These are phyloP conservation scores for Lophotis ruficrista DNA, from an alignment of 2,113 vertebrate species.

Conservation along the genomic window DNA sequence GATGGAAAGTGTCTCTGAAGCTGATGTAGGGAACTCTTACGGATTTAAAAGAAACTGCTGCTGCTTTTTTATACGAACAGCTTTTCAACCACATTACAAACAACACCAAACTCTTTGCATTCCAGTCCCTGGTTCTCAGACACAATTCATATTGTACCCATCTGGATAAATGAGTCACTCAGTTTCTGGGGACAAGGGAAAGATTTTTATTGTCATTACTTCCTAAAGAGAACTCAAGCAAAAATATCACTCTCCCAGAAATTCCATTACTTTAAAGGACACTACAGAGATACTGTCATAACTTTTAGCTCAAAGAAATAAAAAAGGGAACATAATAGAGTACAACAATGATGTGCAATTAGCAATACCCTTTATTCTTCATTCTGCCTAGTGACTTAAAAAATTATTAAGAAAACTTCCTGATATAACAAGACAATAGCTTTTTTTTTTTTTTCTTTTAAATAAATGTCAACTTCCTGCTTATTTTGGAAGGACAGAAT, in stretches of 20 bases:
- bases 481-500: background rate
- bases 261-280: constrained; percentile 5
- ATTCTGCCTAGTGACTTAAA: background rate
- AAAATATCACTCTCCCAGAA: background rate
- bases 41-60: constrained; percentile 26
- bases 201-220: constrained; percentile 58
- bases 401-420: background rate
- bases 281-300: background rate
- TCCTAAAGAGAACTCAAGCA: constrained; percentile 23
- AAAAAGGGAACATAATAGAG: background rate
- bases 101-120: constrained; percentile 40
- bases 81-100: constrained; percentile 57
- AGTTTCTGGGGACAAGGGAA: constrained; percentile 53
- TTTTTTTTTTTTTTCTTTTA: background rate
- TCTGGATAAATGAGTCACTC: constrained; percentile 69
- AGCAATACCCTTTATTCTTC: background rate
- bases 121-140: constrained; percentile 53
- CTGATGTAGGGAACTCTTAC: background rate
- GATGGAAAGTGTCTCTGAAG: background rate
- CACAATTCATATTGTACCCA: constrained; percentile 64
- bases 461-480: background rate
- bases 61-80: constrained; percentile 6
- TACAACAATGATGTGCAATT: background rate
- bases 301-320: background rate
- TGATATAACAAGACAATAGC: background rate